Percentiles rank a stretch among this genome's conserved stretches.
Conservation (phyloP, 2,113 vertebrate genomes). For the Urocolius indicus region DNA sequence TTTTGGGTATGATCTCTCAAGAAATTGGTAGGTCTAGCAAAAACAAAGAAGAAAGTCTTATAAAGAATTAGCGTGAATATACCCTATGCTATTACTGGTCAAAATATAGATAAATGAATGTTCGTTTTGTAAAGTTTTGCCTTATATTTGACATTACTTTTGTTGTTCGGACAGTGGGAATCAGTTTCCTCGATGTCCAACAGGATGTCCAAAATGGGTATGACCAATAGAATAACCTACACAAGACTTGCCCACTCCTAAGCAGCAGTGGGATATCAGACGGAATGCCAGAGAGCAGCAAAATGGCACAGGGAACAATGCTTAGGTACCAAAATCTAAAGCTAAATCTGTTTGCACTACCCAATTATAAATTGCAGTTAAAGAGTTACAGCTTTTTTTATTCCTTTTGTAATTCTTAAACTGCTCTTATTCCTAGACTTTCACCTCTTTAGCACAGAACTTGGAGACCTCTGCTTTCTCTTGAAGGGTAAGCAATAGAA, state of each 20-base stretch:
- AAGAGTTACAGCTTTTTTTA: background rate
- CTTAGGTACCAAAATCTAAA: background rate
- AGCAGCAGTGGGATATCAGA: background rate
- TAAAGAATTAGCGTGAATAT: background rate
- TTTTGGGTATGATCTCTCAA: no score
- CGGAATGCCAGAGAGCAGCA: background rate
- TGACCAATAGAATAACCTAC: accelerated
- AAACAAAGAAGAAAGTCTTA: background rate
- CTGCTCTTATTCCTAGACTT: background rate
- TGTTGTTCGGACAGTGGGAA: background rate
- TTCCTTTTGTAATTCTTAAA: background rate
- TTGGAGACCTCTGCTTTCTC: background rate
- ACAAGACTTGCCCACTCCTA: background rate
- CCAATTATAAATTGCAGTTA: background rate
- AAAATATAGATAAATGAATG: background rate
- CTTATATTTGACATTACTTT: background rate
- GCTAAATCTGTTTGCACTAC: background rate
- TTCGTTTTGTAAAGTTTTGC: background rate
- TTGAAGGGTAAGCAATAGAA: background rate
- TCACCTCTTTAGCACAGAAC: background rate
- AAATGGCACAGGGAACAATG: background rate
- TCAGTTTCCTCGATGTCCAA: background rate
- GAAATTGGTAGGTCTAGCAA: background rate
- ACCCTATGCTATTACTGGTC: background rate
- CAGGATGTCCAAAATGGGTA: background rate